Evolutionary conservation across 2,797 vertebrate genomes (phyloP), one percentile per base, ranked within the genome.

Genomic region (Sorex maritimensis): DNA sequence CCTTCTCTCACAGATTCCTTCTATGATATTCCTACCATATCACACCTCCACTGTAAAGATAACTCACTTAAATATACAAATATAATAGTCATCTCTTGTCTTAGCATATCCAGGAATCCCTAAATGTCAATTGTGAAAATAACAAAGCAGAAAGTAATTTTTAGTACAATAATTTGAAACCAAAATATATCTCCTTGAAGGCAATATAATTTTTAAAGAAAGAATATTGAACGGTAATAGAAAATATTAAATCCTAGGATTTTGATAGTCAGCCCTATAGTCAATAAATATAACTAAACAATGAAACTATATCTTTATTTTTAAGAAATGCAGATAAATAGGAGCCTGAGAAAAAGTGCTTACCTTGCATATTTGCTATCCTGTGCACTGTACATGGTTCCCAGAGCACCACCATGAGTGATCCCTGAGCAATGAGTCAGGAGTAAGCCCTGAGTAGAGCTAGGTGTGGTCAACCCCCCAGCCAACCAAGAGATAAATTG

Each of bases 211-310:
- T 85, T 65, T n/a, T 91, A 86, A 78, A 77, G 10, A 91, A 92
- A 81, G 69, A 55, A 72, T n/a, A 23, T 85, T 46, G 30, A 81
- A 89, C 90, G 71, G 5, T 46, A 94, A 82, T 90, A 83, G 23
- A 72, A 68, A 92, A 88, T 67, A 86, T 13, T 89, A 72, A 92
- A 74, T 89, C 63, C 63, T 82, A 79, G 1, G 7, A 24, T 83
- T 73, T 63, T 73, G 34, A 91, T 71, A 86, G 78, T 19, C 44
- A 65, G 34, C 74, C 9, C 77, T 69, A 86, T 63, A 23, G 23
- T 24, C 23, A 63, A 63, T 52, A 11, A 63, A 63, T 63, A 63
- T 63, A 58, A 58, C 6, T 85, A 3, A 92, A 87, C 3, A n/a
- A n/a, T 44, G 65, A 24, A 81, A 74, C 34, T 55, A 24, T 6